Evolutionary conservation across 2,113 vertebrate genomes (phyloP).

Genomic region (Ptilonorhynchus violaceus): DNA sequence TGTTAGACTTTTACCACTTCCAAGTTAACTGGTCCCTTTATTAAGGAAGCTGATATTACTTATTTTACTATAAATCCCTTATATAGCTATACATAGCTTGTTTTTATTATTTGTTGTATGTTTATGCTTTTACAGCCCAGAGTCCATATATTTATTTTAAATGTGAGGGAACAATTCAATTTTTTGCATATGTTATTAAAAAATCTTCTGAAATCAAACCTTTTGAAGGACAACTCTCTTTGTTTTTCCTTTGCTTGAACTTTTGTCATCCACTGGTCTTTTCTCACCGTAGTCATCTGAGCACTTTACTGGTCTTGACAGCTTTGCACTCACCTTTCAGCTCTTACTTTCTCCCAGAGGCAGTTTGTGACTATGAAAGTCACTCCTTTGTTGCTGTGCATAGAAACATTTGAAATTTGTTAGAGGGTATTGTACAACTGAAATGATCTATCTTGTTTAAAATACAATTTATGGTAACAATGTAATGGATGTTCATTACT

Average conservation of each 20-base stretch:
- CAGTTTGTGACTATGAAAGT: neutral
- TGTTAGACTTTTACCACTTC: neutral
- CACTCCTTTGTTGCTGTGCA: neutral
- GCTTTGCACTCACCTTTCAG: neutral
- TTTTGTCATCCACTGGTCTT: neutral
- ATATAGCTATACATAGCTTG: neutral
- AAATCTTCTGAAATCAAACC: neutral
- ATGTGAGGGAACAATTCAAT: neutral
- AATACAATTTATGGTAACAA: neutral
- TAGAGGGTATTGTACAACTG: neutral
- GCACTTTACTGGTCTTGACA: neutral
- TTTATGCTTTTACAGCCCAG: neutral
- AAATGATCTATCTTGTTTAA: neutral
- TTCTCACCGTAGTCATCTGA: neutral
- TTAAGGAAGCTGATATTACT: neutral
- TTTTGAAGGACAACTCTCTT: neutral
- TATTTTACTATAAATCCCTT: neutral
- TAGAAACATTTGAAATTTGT: neutral
- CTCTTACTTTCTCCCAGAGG: neutral
- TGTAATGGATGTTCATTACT: neutral
- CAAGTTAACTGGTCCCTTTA: neutral
- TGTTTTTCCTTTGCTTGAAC: neutral
- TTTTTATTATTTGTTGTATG: neutral
- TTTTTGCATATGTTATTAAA: neutral
- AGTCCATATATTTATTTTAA: neutral